Evolutionary conservation across 1,140 invertebrate species (phyloP), one percentile per base, ranked within the genome.

Genomic region (Araneus ventricosus): DNA sequence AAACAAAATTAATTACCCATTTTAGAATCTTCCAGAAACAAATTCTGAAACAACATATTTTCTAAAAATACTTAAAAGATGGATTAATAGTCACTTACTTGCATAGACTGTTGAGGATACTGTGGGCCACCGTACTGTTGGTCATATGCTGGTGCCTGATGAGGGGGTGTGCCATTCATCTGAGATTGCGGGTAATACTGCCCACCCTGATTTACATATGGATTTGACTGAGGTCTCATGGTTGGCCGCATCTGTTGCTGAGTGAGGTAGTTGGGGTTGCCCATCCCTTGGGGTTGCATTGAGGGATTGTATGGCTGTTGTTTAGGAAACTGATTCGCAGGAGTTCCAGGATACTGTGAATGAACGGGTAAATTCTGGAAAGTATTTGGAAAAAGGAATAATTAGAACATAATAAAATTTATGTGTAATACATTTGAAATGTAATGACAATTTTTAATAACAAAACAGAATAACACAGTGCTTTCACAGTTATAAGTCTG

Each of bases 251-350:
- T 94, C 94, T 97, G 95, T 95, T 97, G 97, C 94, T 97, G 97
- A n/a, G 96, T 96, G 94, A 97, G 97, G 95, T 97, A 97, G 80
- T 95, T 96, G 5, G 97, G 96, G 94, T 97, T 96, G 22, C 96
- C 94, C 30, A 95, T 96, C 45, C 93, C 90, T 94, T 95, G 95
- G 92, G 88, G 88, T n/a, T 93, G 92, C 45, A 88, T 94, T 8
- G 94, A 94, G 34, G 95, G 95, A 45, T 93, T 84, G 22, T 37
- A 37, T 39, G 52, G 85, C 37, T 39, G 52, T 96, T 86, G 96
- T 96, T 95, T 96, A 96, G 41, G 34, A 67, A 87, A 93, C 57
- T 88, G 86, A 39, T 93, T 93, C 4, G 82, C 41, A 17, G 75
- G 88, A 22, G 80, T 82, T 79, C 45, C 84, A 80, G 93, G 88